Evolutionary conservation across 2,113 vertebrate genomes (phyloP).

Genomic region (Rhabdornis inornatus): DNA sequence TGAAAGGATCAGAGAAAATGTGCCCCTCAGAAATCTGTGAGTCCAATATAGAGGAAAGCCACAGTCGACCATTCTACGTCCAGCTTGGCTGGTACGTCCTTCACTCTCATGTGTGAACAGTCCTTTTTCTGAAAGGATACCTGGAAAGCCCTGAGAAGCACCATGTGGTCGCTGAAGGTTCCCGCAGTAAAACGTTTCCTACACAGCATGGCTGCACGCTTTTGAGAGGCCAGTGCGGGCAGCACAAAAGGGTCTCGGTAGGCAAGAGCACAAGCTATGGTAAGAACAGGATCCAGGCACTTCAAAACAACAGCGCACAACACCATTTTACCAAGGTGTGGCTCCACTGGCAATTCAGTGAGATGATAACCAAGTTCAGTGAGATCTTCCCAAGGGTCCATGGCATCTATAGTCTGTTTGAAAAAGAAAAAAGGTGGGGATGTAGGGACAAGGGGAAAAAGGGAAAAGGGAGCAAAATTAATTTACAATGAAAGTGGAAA

Average conservation of each 20-base stretch:
- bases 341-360: constrained; percentile 90
- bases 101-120: background rate
- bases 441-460: rapidly evolving
- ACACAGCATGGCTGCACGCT: constrained; percentile 83
- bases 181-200: constrained; percentile 84
- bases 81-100: background rate
- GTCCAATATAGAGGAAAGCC: background rate
- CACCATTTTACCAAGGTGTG: constrained; percentile 98
- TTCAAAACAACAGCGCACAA: constrained; percentile 88
- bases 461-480: background rate
- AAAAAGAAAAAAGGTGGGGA: background rate
- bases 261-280: constrained; percentile 91
- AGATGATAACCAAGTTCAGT: constrained; percentile 93
- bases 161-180: constrained; percentile 96
- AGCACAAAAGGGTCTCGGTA: constrained; percentile 91
- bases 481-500: background rate
- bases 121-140: constrained; percentile 62
- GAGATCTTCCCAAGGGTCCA: constrained; percentile 90
- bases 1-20: background rate
- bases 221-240: constrained; percentile 85
- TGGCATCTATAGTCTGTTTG: constrained; percentile 88
- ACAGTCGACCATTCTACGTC: rapidly evolving
- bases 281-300: constrained; percentile 95
- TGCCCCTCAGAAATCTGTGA: background rate
- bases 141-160: constrained; percentile 93